Conservation (phyloP, 2,797 vertebrate genomes). For the Helarctos malayanus region DNA sequence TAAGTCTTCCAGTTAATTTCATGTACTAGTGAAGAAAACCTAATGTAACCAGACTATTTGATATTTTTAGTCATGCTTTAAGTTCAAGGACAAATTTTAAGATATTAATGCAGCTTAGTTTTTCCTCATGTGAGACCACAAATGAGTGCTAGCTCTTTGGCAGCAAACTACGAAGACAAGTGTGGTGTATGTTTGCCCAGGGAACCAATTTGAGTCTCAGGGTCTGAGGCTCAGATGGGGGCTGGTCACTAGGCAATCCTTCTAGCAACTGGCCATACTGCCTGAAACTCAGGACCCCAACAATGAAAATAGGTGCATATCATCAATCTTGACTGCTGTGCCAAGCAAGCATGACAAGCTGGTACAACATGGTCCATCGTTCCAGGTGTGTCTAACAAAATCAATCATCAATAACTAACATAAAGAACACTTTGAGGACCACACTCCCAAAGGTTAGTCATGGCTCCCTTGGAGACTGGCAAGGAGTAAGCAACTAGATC, state of each 20-base stretch:
- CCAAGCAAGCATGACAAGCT: constrained; percentile 52
- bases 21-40: constrained; percentile 39
- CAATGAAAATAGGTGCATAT: constrained; percentile 63
- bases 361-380: constrained; percentile 41
- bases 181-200: constrained; percentile 4
- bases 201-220: constrained; percentile 15
- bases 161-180: constrained; percentile 3
- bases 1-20: constrained; percentile 57
- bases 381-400: constrained; percentile 56
- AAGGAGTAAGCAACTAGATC: constrained; percentile 54
- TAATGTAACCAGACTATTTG: constrained; percentile 41
- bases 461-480: neutral
- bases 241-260: neutral
- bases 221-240: neutral
- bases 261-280: neutral
- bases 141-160: constrained; percentile 26
- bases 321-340: constrained; percentile 43
- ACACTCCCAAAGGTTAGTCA: constrained; percentile 46
- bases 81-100: constrained; percentile 62
- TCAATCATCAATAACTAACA: constrained; percentile 32
- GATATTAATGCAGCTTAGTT: constrained; percentile 47
- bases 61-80: constrained; percentile 58
- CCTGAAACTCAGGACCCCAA: constrained; percentile 24
- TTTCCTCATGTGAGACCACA: constrained; percentile 40
- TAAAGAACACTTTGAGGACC: constrained; percentile 57